Evolutionary conservation across 2,113 vertebrate genomes (phyloP), one percentile per base, ranked within the genome.

Genomic region (Melanostigma gelatinosum): DNA sequence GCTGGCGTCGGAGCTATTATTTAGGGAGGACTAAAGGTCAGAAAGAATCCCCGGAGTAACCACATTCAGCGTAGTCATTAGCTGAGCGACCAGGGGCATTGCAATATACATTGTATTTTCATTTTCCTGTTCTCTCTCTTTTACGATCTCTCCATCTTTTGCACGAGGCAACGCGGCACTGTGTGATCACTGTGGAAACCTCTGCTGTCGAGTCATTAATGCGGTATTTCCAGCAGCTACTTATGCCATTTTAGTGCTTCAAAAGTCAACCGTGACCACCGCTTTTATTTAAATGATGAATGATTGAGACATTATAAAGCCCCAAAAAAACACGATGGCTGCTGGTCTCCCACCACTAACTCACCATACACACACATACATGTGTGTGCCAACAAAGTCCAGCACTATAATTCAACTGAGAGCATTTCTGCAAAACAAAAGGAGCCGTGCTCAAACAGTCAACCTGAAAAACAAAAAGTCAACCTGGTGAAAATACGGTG

Each of bases 21-120:
- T 92, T 93, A 84, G 79, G 57, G 48, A 85, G 65, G 84, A 87
- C 55, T 87, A 93, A 89, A 92, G 89, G 89, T 92, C 90, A 77
- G 72, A 79, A 89, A 83, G 80, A 77, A 65, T 87, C 86, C 87
- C 86, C 3, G 52, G 87, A 85, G 89, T 82, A 80, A 75, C 62
- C 50, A 38, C 61, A 82, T 82, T 86, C 82, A 82, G 42, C 67
- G 42, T 50, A 81, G 73, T 92, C 90, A 92, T 93, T 92, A 92
- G 77, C 75, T 61, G n/a, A 57, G 72, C 74, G 86, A 84, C 76
- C 27, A 22, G 57, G 79, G 73, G 38, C 83, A 88, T 85, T 72
- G 79, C 67, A 74, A 44, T 65, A 58, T 73, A 29, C 6, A 6
- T 72, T 84, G 86, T 75, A 77, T 79, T 88, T 83, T 87, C 60